A percentile compares a stretch with the other conserved stretches of the same genome.
phyloP scores from a whole-genome alignment of 2,113 vertebrate species.

The Oncorhynchus keta region DNA sequence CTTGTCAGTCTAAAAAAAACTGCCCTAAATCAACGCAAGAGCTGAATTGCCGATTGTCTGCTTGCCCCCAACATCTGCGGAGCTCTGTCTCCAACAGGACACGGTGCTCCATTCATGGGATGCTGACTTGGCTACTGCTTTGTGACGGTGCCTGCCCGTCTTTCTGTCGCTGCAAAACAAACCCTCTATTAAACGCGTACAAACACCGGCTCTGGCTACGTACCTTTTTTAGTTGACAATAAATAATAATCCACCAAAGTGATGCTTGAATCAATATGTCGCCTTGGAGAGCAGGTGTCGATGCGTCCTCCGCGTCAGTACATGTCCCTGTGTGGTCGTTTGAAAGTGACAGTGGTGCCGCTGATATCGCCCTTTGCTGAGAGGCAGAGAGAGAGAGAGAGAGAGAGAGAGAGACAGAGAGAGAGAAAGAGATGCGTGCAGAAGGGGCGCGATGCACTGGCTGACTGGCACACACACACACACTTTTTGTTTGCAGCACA shows the following conservation, averaged over 20 bases:
- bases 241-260: slow-evolving; percentile 71
- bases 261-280: slow-evolving; percentile 25
- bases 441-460: slow-evolving; percentile 88
- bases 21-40: slow-evolving; percentile 47
- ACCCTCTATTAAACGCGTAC: slow-evolving; percentile 6
- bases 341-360: slow-evolving; percentile 63
- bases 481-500: slow-evolving; percentile 99
- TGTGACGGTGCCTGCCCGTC: not conserved
- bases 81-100: not conserved
- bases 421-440: slow-evolving; percentile 68
- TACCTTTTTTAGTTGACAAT: slow-evolving; percentile 44
- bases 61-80: slow-evolving; percentile 31
- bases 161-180: not conserved
- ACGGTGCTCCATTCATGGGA: not conserved
- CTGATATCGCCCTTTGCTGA: slow-evolving; percentile 32
- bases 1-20: slow-evolving; percentile 45
- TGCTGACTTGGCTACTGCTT: not conserved
- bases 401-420: slow-evolving; percentile 27
- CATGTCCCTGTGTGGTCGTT: slow-evolving; percentile 72
- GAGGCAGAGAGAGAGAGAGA: slow-evolving; percentile 57
- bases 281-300: slow-evolving; percentile 9
- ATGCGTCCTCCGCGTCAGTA: slow-evolving; percentile 69
- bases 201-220: not conserved
- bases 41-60: slow-evolving; percentile 19
- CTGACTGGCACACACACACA: slow-evolving; percentile 91